These are phyloP conservation scores for Leptura quadrifasciata DNA, from an alignment of 2,888 invertebrate genomes.

Conservation along the genomic window DNA sequence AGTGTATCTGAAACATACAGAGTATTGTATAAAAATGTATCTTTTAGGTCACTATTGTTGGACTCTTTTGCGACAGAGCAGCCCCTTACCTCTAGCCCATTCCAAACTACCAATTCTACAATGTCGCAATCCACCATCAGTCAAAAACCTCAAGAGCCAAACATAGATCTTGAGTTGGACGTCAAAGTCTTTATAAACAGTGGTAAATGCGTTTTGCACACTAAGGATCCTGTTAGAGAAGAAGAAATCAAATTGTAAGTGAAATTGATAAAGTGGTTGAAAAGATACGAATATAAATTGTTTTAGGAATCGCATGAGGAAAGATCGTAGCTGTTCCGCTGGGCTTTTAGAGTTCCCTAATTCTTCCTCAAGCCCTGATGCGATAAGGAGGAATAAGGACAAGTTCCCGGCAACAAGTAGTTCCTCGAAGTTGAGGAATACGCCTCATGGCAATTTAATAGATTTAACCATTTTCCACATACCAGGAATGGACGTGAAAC, in stretches of 20 bases:
- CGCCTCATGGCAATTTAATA: slow-evolving; percentile 74
- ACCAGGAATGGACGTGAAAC: slow-evolving; percentile 88
- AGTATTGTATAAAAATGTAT: neutral
- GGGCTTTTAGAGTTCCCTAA: slow-evolving; percentile 70
- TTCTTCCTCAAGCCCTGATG: slow-evolving; percentile 71
- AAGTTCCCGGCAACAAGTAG: slow-evolving; percentile 67
- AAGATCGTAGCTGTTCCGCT: slow-evolving; percentile 78
- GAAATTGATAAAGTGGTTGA: neutral
- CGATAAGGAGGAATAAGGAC: slow-evolving; percentile 71
- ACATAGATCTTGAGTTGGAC: slow-evolving; percentile 96
- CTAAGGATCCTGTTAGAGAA: slow-evolving; percentile 85
- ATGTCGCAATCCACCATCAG: slow-evolving; percentile 55
- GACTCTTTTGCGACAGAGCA: slow-evolving; percentile 60
- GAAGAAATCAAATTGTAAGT: slow-evolving; percentile 79
- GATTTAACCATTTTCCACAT: slow-evolving; percentile 93
- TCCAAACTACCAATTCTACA: slow-evolving; percentile 55
- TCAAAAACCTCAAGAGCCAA: slow-evolving; percentile 86
- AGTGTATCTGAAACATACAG: slow-evolving; percentile 37
- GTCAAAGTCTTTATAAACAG: slow-evolving; percentile 97
- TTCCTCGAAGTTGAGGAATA: slow-evolving; percentile 69
- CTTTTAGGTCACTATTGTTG: slow-evolving; percentile 56
- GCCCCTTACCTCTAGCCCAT: slow-evolving; percentile 56
- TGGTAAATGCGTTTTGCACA: slow-evolving; percentile 97
- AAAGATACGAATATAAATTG: slow-evolving; percentile 32
- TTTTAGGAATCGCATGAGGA: slow-evolving; percentile 79